Base-by-base conservation (phyloP, 2,113 vertebrate species). In the Bombycilla garrulus region DNA sequence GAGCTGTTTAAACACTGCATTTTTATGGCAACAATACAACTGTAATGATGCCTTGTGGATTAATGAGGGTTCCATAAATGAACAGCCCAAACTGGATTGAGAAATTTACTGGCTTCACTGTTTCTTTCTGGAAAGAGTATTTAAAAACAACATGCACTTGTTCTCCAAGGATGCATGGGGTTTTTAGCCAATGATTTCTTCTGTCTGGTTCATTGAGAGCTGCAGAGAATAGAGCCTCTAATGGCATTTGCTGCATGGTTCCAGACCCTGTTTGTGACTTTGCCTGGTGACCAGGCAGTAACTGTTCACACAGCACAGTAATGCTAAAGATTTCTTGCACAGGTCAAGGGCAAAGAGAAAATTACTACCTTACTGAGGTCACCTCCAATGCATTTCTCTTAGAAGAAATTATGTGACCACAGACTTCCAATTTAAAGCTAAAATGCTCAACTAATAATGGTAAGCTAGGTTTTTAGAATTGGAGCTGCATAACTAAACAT, bases 11-110 rank as follows among this genome's bases (percentile, higher is more conserved):
- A 87, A 58, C 25, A 47, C 16, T 28, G 14, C 2, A 17, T 31
- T 87, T 89, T 91, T 57, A 93, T 80, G 26, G 62, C 15, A 90
- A 44, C 12, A 51, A n/a, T 42, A 53, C 47, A 76, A 66, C 2
- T 76, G 40, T 45, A 65, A 66, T n/a, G 81, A 88, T 29, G 87
- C 58, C 45, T 58, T 42, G 29, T 65, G 50, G 58, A 82, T 77
- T 87, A 95, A 82, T 48, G 16, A 87, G 54, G 50, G 54, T 70
- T 48, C 35, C 21, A 54, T 42, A 91, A 85, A 66, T 48, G 21
- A 72, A 54, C 35, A 76, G 62, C 23, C n/a, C 42, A 50, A 82
- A 90, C 22, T 50, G 31, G 33, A 60, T 0, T 56, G 57, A 72
- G 36, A 36, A 78, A 65, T 10, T 38, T 42, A 36, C 1, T 78